Evolutionary conservation across 2,113 vertebrate species (phyloP).

Genomic region (Pongo abelii): DNA sequence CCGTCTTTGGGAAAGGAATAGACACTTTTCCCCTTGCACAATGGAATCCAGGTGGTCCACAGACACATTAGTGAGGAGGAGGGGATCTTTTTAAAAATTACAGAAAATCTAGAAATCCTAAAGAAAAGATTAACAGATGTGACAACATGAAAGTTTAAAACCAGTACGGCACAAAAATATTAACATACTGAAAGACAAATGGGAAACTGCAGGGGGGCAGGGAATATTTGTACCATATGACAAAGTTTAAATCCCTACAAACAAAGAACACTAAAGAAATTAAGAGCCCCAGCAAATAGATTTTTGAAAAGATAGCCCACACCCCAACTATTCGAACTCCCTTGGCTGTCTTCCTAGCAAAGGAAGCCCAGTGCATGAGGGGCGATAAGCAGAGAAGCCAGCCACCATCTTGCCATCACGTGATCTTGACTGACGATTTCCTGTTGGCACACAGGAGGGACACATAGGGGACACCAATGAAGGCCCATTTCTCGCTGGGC

Average conservation of each 20-base stretch:
- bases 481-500: constrained; percentile 98
- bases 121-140: neutral
- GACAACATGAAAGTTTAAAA: neutral
- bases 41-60: neutral
- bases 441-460: constrained; percentile 93
- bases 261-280: neutral
- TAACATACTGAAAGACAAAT: neutral
- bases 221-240: neutral
- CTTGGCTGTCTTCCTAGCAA: neutral
- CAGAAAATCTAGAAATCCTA: neutral
- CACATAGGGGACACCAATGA: constrained; percentile 96
- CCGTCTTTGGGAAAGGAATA: neutral
- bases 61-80: neutral
- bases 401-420: constrained; percentile 83
- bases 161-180: neutral
- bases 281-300: constrained; percentile 1
- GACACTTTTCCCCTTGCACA: neutral
- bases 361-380: constrained; percentile 21
- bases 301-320: constrained; percentile 11
- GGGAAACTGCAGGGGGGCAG: neutral
- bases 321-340: neutral
- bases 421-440: constrained; percentile 93
- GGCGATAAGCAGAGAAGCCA: neutral
- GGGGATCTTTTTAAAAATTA: neutral
- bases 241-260: neutral